Base-by-base conservation (phyloP, 2,113 vertebrate species). In the Nothocercus julius region DNA sequence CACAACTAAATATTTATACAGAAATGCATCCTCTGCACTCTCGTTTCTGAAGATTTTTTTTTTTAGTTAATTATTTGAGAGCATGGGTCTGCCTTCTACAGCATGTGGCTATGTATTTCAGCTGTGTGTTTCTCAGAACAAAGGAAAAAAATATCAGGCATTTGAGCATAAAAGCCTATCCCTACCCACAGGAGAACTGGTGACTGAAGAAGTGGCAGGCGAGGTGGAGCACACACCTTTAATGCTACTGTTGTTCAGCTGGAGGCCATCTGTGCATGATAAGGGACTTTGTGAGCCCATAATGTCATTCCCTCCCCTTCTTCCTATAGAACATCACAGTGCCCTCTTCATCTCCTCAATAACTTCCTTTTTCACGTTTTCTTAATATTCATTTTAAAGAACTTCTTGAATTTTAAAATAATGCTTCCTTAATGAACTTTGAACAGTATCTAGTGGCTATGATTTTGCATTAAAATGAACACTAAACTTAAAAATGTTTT, bases 31-130 rank as follows among this genome's bases (percentile, higher is more conserved):
- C 68, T 79, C 68, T 87, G 32, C n/a, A 49, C 92, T 91, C 82
- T 83, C 66, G 20, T 95, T 92, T 95, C 90, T 92, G 73, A 92
- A 74, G 84, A 82, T 49, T 47, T 47, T 47, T 42, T 44, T 21
- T 93, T 95, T 95, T 92, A 74, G 81, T 91, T 94, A 89, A 92
- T 95, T 97, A 82, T 77, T 95, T 30, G 83, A 59, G 34, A 69
- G 85, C 47, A 53, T 85, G 62, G 89, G 51, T 70, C 85, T 84
- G 80, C 58, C 54, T 92, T 92, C 79, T 67, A 69, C 45, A 84
- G 87, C 90, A 82, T 70, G 42, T 0, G 2, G 73, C 77, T 88
- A 94, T 1, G 1, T 75, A 83, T 78, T 95, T 67, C 56, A 83
- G 72, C 75, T 91, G n/a, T 11, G 4, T 92, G 66, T 49, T 75